Percentiles rank a stretch among this genome's conserved stretches.
Conservation (phyloP, 1,140 invertebrate species). For the Littorina saxatilis region DNA sequence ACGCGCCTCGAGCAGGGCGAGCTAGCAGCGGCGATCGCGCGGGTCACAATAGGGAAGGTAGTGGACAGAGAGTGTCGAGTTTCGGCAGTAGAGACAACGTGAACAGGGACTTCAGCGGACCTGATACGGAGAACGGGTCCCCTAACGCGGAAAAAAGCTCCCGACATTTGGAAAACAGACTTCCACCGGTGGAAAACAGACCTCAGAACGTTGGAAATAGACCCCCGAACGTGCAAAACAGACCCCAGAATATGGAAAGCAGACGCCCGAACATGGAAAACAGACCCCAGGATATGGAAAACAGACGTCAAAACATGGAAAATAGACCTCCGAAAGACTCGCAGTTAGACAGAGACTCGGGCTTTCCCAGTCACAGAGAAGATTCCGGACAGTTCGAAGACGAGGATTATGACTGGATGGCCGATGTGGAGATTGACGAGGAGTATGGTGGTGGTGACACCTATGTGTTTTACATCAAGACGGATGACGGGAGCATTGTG, state of each 20-base stretch:
- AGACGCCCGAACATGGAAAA: background rate
- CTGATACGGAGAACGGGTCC: background rate
- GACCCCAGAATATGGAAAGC: background rate
- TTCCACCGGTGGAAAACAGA: too few relatives aligned
- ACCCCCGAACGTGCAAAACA: too few relatives aligned
- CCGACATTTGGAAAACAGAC: background rate
- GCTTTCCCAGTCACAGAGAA: background rate
- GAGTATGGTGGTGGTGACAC: conserved; percentile 57
- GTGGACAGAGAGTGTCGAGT: background rate
- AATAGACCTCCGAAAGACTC: background rate
- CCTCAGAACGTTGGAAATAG: too few relatives aligned
- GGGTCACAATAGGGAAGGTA: too few relatives aligned
- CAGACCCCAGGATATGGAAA: background rate
- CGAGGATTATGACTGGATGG: conserved; percentile 29
- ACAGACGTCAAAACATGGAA: background rate
- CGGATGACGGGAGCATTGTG: conserved; percentile 61
- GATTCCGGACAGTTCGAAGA: background rate
- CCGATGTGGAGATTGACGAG: conserved; percentile 53
- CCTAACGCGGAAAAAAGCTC: background rate
- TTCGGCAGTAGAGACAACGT: background rate
- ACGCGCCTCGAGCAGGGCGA: background rate
- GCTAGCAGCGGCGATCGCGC: too few relatives aligned
- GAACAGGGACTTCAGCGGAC: background rate
- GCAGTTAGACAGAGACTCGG: background rate
- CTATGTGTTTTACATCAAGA: conserved; percentile 66